These are phyloP conservation scores for Electrophaes corylata DNA, from an alignment of 2,888 invertebrate genomes.

Conservation along the genomic window DNA sequence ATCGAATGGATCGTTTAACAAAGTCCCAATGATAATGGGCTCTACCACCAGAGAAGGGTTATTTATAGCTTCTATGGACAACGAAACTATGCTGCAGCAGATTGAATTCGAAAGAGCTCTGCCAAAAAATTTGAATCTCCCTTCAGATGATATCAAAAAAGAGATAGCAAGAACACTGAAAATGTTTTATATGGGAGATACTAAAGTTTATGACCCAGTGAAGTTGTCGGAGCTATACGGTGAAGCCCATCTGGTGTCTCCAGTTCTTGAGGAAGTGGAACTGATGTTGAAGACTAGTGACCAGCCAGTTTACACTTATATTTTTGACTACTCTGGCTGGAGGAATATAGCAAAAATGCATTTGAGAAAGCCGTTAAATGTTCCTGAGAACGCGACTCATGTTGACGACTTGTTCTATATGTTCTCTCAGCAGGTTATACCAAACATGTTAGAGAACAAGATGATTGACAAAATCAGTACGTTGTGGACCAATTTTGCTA, in stretches of 20 bases:
- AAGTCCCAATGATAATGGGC: constrained; percentile 70
- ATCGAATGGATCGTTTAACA: constrained; percentile 57
- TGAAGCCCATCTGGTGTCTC: constrained; percentile 54
- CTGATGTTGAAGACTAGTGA: constrained; percentile 51
- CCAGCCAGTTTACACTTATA: constrained; percentile 60
- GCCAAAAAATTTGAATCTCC: constrained; percentile 64
- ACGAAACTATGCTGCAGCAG: constrained; percentile 52
- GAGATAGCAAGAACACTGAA: constrained; percentile 53
- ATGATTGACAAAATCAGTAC: constrained; percentile 64
- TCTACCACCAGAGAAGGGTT: constrained; percentile 63
- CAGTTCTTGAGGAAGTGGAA: constrained; percentile 61
- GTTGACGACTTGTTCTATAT: constrained; percentile 71
- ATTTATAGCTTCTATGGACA: constrained; percentile 58
- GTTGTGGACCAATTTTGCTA: constrained; percentile 73
- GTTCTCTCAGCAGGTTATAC: constrained; percentile 55
- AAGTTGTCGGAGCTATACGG: constrained; percentile 64
- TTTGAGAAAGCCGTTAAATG: constrained; percentile 41
- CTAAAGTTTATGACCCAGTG: constrained; percentile 46
- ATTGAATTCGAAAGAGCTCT: constrained; percentile 58
- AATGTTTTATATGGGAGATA: constrained; percentile 65
- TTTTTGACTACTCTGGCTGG: constrained; percentile 62
- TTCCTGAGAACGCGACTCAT: constrained; percentile 60
- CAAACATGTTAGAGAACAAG: constrained; percentile 53
- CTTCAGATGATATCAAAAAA: constrained; percentile 45
- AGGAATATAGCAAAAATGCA: constrained; percentile 55